Base-by-base conservation (phyloP, 2,888 invertebrate species). In the Erebia aethiops region DNA sequence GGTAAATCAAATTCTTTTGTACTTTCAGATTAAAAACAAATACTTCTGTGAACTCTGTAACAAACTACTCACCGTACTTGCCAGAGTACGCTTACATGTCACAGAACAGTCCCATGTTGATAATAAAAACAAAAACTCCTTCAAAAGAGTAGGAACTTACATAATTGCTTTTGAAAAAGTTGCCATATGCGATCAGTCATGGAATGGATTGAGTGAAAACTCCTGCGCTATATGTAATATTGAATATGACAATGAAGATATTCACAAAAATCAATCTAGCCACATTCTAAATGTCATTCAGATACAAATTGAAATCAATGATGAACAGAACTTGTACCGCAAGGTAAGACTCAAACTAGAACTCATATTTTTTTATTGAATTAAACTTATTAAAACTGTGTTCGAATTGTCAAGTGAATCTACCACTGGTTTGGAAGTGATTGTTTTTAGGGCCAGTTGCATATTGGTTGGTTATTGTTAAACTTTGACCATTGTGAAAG, bases 21-120 rank as follows among this genome's bases (percentile, higher is more conserved):
- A n/a, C 13, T 81, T 84, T 16, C 80, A 91, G 91, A 84, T 89
- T 13, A 85, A 84, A 71, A 77, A 77, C 3, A 86, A 87, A 11
- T 91, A 90, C 73, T 89, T 79, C 75, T 91, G 91, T 64, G 86
- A 85, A 65, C 81, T 80, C 64, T 91, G 91, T 77, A 84, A 86
- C 65, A 52, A 78, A 0, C 65, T 89, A 5, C 71, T 90, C 9
- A 66, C 80, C 1, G 86, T 84, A 2, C 75, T 80, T 0, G 75
- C 82, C 1, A 85, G 85, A 75, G 84, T 88, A 0, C 78, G 79
- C 5, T 56, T 88, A 10, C 91, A 90, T 51, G 66, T 88, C 0
- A 63, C 71, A 10, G 87, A 88, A 51, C 72, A 74, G 1, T 61
- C 62, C 2, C 90, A 90, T 58, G 72, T 73, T 0, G 73, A 77